Evolutionary conservation across 1,140 invertebrate species (phyloP).

Genomic region (Periplaneta americana): DNA sequence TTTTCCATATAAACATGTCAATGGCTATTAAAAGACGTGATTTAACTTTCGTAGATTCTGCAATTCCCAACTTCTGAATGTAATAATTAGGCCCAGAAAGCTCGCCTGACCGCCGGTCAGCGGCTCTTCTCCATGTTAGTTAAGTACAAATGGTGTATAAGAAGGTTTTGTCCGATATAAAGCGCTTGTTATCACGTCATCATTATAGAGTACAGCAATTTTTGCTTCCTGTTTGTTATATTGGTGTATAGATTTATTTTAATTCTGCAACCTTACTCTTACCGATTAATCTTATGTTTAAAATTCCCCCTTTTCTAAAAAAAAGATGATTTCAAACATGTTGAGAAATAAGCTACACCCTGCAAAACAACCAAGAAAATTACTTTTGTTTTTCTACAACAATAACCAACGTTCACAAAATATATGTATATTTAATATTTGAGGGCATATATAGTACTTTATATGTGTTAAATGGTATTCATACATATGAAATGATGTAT

Average conservation of each 20-base stretch:
- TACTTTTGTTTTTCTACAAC: conserved; percentile 14
- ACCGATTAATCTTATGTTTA: background rate
- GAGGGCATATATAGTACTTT: conserved; percentile 2
- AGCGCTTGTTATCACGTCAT: background rate
- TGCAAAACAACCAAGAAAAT: conserved; percentile 11
- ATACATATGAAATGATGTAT: conserved; percentile 18
- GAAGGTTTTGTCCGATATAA: background rate
- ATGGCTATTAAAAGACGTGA: background rate
- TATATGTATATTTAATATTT: conserved; percentile 20
- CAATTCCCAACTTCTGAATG: background rate
- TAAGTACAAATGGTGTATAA: background rate
- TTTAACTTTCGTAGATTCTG: background rate
- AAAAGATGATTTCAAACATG: background rate
- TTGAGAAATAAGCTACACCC: background rate
- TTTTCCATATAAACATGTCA: background rate
- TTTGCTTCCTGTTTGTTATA: background rate
- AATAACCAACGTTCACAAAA: conserved; percentile 20
- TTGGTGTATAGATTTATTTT: background rate
- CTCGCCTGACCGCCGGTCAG: background rate
- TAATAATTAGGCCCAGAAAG: background rate
- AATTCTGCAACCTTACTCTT: background rate
- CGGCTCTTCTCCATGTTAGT: background rate
- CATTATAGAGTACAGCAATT: background rate
- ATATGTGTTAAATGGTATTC: conserved; percentile 15
- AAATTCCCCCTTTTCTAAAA: background rate